Conservation (phyloP, 2,113 vertebrate genomes). For the Ciconia maguari region DNA sequence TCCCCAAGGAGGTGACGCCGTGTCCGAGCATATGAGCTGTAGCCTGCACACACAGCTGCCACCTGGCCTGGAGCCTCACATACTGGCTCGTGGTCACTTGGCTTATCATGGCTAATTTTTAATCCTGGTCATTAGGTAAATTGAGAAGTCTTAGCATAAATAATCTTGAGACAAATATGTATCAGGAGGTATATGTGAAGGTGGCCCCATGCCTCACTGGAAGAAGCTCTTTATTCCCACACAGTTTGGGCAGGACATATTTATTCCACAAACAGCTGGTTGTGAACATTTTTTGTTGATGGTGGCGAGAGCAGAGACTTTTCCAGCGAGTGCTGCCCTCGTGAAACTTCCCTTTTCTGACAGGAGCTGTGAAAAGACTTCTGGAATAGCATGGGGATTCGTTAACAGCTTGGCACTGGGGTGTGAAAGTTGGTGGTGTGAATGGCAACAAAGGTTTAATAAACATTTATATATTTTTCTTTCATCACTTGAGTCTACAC, state of each 20-base stretch:
- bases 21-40: rapidly evolving
- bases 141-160: background rate
- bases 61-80: background rate
- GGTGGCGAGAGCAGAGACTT: conserved; percentile 20
- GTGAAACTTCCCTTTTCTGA: conserved; percentile 42
- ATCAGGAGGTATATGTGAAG: background rate
- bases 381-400: conserved; percentile 47
- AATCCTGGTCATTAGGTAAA: background rate
- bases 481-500: conserved; percentile 39
- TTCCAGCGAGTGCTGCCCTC: background rate
- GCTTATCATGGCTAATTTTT: background rate
- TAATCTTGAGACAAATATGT: background rate
- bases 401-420: conserved; percentile 53
- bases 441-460: conserved; percentile 64
- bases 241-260: background rate
- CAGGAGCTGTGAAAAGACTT: conserved; percentile 59
- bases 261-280: conserved; percentile 24
- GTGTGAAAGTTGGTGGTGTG: conserved; percentile 60
- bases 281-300: conserved; percentile 10
- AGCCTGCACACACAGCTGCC: background rate
- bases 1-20: background rate
- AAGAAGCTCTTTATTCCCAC: background rate
- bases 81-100: background rate
- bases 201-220: background rate
- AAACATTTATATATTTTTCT: conserved; percentile 64